These are phyloP conservation scores for Idaea biselata DNA, from an alignment of 2,888 invertebrate species.

Conservation along the genomic window DNA sequence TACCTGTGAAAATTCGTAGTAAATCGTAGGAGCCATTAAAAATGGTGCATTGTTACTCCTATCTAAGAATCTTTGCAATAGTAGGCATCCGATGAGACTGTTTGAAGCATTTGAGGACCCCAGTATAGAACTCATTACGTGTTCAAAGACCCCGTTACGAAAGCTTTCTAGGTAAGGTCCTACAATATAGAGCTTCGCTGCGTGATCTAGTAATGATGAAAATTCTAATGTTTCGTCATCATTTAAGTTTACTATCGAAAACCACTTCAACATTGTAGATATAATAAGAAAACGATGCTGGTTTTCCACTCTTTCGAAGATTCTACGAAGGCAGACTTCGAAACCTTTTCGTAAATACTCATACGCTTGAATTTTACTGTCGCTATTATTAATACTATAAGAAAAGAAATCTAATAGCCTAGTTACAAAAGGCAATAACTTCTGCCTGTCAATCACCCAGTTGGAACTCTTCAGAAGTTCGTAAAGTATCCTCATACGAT, in stretches of 20 bases:
- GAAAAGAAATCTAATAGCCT: constrained; percentile 73
- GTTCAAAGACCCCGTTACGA: constrained; percentile 66
- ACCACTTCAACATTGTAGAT: constrained; percentile 74
- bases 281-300: constrained; percentile 70
- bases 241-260: constrained; percentile 54
- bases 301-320: constrained; percentile 72
- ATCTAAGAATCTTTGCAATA: constrained; percentile 80
- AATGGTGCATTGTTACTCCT: constrained; percentile 68
- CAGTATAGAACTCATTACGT: constrained; percentile 68
- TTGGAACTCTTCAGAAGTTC: constrained; percentile 66
- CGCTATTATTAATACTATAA: constrained; percentile 48
- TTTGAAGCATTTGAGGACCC: constrained; percentile 64
- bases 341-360: constrained; percentile 69
- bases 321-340: constrained; percentile 77
- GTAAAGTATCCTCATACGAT: constrained; percentile 72
- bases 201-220: constrained; percentile 75
- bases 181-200: constrained; percentile 68
- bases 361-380: constrained; percentile 41
- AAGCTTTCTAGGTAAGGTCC: constrained; percentile 63
- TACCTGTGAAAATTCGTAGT: constrained; percentile 60
- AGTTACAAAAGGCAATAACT: constrained; percentile 60
- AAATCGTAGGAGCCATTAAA: constrained; percentile 76
- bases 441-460: constrained; percentile 65
- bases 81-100: constrained; percentile 77
- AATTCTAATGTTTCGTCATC: constrained; percentile 75